A percentile compares a stretch with the other conserved stretches of the same genome.
Evolutionary conservation across 2,888 invertebrate genomes (phyloP).

Genomic region (Tetranychus piercei): DNA sequence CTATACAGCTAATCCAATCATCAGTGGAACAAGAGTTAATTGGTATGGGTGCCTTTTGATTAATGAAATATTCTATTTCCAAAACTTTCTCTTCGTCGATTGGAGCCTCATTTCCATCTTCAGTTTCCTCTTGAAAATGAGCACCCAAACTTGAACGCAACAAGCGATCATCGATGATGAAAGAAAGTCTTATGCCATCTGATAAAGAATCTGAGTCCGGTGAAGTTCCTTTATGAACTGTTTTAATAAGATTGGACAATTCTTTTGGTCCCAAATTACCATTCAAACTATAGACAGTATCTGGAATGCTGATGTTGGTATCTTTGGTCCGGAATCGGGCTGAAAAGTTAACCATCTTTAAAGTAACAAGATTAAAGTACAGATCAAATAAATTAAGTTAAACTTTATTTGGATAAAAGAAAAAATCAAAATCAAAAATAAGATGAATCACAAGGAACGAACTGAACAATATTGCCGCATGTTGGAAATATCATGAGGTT

Average conservation of each 20-base stretch:
- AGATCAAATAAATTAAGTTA: background rate
- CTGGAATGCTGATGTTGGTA: background rate
- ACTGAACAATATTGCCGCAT: background rate
- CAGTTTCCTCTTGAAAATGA: background rate
- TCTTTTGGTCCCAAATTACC: background rate
- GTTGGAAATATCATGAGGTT: background rate
- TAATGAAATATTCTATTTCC: slow-evolving; percentile 75
- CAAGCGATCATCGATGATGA: background rate
- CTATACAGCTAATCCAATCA: slow-evolving; percentile 89
- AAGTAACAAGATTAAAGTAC: background rate
- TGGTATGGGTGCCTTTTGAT: slow-evolving; percentile 74
- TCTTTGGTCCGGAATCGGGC: slow-evolving; percentile 2
- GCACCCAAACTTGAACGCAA: background rate
- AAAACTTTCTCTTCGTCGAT: slow-evolving; percentile 50
- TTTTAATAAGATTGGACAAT: background rate
- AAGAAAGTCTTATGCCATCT: background rate
- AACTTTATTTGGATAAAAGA: background rate
- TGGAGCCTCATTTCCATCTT: background rate
- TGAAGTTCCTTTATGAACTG: background rate
- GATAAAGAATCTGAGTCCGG: background rate
- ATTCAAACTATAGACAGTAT: background rate
- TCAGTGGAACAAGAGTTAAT: slow-evolving; percentile 80
- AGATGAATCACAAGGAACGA: background rate
- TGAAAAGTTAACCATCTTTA: background rate
- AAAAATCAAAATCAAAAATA: background rate